Evolutionary conservation across 1,140 invertebrate species (phyloP).

Genomic region (Diploscapter pachys): DNA sequence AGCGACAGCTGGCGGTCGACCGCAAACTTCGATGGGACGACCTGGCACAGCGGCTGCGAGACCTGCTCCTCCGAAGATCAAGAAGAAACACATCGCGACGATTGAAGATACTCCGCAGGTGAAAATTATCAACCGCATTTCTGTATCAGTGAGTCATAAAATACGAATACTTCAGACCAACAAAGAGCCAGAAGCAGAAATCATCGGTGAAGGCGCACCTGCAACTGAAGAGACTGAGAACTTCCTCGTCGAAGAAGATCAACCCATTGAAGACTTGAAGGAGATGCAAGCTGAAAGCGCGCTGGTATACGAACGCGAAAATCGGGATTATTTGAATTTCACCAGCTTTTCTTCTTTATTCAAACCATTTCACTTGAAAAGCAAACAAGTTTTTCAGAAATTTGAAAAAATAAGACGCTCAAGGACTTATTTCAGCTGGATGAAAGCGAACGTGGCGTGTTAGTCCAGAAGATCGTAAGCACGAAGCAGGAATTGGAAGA

Average conservation of each 20-base stretch:
- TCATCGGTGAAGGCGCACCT: slow-evolving; percentile 55
- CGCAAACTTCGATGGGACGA: slow-evolving; percentile 51
- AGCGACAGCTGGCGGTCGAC: slow-evolving; percentile 60
- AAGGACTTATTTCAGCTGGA: not conserved
- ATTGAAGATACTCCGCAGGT: slow-evolving; percentile 53
- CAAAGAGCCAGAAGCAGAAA: slow-evolving; percentile 56
- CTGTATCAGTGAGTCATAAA: no score
- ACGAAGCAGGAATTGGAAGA: slow-evolving; percentile 67
- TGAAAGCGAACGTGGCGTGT: slow-evolving; percentile 57
- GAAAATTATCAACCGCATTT: not conserved
- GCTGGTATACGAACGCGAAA: no score
- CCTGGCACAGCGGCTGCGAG: slow-evolving; percentile 42
- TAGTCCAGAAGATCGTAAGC: slow-evolving; percentile 68
- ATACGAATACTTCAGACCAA: not conserved
- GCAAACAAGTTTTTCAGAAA: not conserved
- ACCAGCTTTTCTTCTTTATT: no score
- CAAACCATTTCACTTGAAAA: slow-evolving; percentile 1
- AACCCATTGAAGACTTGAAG: slow-evolving; percentile 50
- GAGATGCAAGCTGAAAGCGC: slow-evolving; percentile 52
- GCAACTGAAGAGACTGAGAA: slow-evolving; percentile 60
- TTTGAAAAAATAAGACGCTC: not conserved
- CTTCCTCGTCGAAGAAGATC: slow-evolving; percentile 50
- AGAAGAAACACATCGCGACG: slow-evolving; percentile 53
- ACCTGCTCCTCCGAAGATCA: slow-evolving; percentile 59
- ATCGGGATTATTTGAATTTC: no score